Evolutionary conservation across 2,888 invertebrate genomes (phyloP).

Genomic region (Ochropacha duplaris): DNA sequence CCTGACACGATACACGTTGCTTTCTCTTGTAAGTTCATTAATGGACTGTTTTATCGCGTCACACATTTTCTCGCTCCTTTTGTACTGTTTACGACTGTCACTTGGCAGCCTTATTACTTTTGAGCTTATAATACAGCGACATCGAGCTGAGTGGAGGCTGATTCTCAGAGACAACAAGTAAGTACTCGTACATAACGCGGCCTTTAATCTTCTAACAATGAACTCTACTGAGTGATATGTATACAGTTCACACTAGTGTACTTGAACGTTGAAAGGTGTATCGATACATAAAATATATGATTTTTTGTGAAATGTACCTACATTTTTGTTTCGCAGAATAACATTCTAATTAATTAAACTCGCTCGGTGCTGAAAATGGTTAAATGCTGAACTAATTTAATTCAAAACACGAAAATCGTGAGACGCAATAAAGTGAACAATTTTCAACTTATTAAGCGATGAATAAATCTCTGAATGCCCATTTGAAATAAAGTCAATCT

Average conservation of each 20-base stretch:
- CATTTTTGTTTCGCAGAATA: not conserved
- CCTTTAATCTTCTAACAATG: constrained; percentile 33
- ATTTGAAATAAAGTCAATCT: not conserved
- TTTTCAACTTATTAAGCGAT: not conserved
- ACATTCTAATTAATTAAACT: not conserved
- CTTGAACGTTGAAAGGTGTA: constrained; percentile 7
- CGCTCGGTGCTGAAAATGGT: not conserved
- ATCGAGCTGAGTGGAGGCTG: constrained; percentile 29
- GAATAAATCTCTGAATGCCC: not conserved
- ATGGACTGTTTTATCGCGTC: constrained; percentile 31
- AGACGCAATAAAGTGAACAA: not conserved
- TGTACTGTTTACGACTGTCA: constrained; percentile 46
- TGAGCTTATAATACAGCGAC: constrained; percentile 36
- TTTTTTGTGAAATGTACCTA: not conserved
- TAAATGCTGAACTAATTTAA: not conserved
- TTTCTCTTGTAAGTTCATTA: constrained; percentile 24
- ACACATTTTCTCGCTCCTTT: constrained; percentile 22
- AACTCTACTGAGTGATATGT: constrained; percentile 24
- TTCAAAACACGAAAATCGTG: not conserved
- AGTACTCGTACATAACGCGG: constrained; percentile 3
- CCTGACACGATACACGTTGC: constrained; percentile 14
- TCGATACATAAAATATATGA: constrained; percentile 8
- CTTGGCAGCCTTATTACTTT: constrained; percentile 30
- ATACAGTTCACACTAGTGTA: constrained; percentile 32
- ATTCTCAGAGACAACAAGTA: constrained; percentile 21